Conservation (phyloP, 2,113 vertebrate species). For the Nanorana parkeri region DNA sequence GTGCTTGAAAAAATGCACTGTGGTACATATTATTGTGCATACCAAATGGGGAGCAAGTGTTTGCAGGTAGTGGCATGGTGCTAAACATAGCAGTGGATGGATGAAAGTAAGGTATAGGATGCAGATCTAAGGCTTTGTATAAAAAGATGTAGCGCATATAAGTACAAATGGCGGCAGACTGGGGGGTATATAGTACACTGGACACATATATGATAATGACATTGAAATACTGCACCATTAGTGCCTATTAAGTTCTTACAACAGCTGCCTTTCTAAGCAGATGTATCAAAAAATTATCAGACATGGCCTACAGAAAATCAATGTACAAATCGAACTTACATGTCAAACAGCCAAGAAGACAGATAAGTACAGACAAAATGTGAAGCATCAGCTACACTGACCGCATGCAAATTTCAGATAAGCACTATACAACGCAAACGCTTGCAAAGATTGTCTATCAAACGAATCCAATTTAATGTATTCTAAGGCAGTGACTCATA, state of each 20-base stretch:
- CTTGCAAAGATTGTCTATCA: background rate
- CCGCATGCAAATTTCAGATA: background rate
- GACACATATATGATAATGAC: background rate
- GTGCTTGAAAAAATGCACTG: too few relatives aligned
- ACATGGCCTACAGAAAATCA: slow-evolving; percentile 32
- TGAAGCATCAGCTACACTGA: background rate
- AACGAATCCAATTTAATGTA: background rate
- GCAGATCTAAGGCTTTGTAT: too few relatives aligned
- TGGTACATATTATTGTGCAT: too few relatives aligned
- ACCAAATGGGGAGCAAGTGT: too few relatives aligned
- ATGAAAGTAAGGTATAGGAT: too few relatives aligned
- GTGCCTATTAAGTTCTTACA: slow-evolving; percentile 12
- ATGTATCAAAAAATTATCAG: slow-evolving; percentile 32
- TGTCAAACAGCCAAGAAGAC: slow-evolving; percentile 39
- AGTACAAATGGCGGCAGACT: too few relatives aligned
- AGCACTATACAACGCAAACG: background rate
- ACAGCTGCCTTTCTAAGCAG: background rate
- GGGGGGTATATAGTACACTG: too few relatives aligned
- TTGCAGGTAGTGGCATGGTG: too few relatives aligned
- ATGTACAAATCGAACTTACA: slow-evolving; percentile 37
- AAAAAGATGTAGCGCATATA: too few relatives aligned
- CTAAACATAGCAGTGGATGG: too few relatives aligned
- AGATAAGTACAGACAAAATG: background rate
- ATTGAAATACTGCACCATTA: background rate
- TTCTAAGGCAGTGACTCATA: background rate